Percentiles rank a stretch among this genome's conserved stretches.
Conservation (phyloP, 2,113 vertebrate species). For the Neodontobutis hainanensis region DNA sequence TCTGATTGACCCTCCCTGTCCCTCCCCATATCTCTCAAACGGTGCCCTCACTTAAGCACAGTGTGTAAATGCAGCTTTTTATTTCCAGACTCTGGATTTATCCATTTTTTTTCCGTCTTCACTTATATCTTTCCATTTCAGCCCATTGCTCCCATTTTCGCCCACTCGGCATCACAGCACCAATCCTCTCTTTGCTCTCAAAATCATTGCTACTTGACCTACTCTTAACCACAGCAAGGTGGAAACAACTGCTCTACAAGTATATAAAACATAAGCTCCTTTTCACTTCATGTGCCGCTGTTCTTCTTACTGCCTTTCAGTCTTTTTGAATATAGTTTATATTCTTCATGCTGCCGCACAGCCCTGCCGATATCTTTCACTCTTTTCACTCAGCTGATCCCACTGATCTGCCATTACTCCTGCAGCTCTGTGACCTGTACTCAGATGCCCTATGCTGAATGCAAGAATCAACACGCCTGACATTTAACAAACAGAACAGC, state of each 20-base stretch:
- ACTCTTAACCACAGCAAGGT: constrained; percentile 54
- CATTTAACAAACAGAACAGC: constrained; percentile 61
- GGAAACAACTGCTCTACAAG: constrained; percentile 58
- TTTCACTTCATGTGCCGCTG: background rate
- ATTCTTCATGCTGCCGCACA: constrained; percentile 1
- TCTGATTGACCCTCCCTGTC: constrained; percentile 52
- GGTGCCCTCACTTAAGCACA: constrained; percentile 52
- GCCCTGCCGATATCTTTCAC: constrained; percentile 18
- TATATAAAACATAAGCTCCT: constrained; percentile 41
- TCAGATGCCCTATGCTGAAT: constrained; percentile 37
- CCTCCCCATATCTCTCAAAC: constrained; percentile 43
- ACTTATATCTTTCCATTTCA: constrained; percentile 46
- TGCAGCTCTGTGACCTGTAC: constrained; percentile 43
- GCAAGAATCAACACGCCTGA: constrained; percentile 63
- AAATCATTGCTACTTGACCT: constrained; percentile 62
- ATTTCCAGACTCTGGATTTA: constrained; percentile 48
- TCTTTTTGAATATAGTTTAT: constrained; percentile 32
- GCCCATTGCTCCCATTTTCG: constrained; percentile 58
- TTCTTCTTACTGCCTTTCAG: constrained; percentile 9
- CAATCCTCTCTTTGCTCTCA: constrained; percentile 44
- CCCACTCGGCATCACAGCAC: constrained; percentile 38
- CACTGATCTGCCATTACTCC: constrained; percentile 38
- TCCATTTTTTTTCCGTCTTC: constrained; percentile 34
- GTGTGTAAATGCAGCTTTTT: constrained; percentile 37
- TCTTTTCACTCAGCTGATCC: constrained; percentile 12